A percentile compares a stretch with the other conserved stretches of the same genome.
phyloP scores from a whole-genome alignment of 2,797 vertebrate genomes.

The Rallus crepitans region DNA sequence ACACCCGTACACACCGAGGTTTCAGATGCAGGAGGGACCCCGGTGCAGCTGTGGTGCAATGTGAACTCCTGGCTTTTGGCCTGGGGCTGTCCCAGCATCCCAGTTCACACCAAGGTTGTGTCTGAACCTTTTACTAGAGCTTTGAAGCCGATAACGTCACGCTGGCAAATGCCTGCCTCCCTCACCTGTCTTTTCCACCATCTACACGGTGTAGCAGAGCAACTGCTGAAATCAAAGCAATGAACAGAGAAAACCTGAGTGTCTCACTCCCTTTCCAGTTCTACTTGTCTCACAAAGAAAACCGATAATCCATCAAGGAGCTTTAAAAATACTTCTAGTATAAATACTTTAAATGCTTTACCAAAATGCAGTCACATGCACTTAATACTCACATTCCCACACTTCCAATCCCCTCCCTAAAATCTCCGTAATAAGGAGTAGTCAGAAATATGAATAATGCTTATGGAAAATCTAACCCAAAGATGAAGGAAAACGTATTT shows the following conservation, averaged over 20 bases:
- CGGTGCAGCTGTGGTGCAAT: neutral
- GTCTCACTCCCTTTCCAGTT: neutral
- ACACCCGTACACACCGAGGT: rapidly evolving
- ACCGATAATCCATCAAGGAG: neutral
- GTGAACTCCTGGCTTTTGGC: too few relatives aligned
- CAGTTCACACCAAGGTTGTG: neutral
- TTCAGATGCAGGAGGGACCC: neutral
- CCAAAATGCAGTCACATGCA: neutral
- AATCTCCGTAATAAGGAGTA: neutral
- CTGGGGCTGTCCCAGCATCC: neutral
- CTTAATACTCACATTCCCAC: neutral
- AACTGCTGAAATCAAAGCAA: neutral
- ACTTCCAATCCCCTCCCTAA: neutral
- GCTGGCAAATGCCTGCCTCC: rapidly evolving
- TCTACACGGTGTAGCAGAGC: neutral
- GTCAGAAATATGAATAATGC: neutral
- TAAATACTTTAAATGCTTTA: neutral
- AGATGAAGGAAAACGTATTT: neutral
- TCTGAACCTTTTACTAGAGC: neutral
- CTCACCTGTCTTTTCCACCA: too few relatives aligned
- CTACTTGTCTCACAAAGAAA: neutral
- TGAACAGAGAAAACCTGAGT: neutral
- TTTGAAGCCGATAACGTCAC: rapidly evolving
- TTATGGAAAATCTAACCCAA: neutral
- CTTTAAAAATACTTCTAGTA: neutral